Base-by-base conservation (phyloP, 2,888 invertebrate genomes). In the Terebella lapidaria region DNA sequence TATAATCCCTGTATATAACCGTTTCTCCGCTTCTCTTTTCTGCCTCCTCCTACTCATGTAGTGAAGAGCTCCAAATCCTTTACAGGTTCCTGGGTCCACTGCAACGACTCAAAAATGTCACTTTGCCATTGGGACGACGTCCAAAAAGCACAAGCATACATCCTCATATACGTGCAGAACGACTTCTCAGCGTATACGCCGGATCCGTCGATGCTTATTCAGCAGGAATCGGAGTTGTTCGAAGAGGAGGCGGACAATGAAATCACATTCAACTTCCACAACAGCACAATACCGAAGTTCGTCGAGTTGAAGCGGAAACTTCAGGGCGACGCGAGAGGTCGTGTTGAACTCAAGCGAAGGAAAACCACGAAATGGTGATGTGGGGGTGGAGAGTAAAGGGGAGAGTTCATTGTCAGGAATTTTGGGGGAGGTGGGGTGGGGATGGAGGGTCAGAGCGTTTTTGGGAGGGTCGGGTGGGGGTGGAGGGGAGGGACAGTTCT, bases 31-130 rank as follows among this genome's bases (percentile, higher is more conserved):
- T n/a, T n/a, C n/a, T n/a, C n/a, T n/a, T n/a, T n/a, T n/a, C n/a
- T n/a, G n/a, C n/a, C n/a, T n/a, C n/a, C n/a, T 35, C n/a, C 42
- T 35, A 10, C n/a, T 35, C 42, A 10, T 35, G 10, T n/a, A 35
- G 42, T 35, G 42, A 35, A 35, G 42, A 35, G 42, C n/a, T 35
- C 42, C 42, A 35, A 35, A 15, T 35, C 42, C n/a, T 35, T 35
- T 35, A 15, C 71, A 78, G 77, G 70, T 45, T 78, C 78, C 3
- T 80, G 80, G 80, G 67, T 79, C 20, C 73, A 78, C 63, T 79
- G 79, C 60, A 80, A 80, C 66, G 80, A 80, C 66, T 73, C 78
- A 0, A 67, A 72, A 27, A 70, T 78, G 60, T 70, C 73, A 58
- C 64, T 72, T 27, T 71, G 71, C 28, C 54, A 67, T 1, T 24